Base-by-base conservation (phyloP, 2,113 vertebrate species). In the Aphyosemion australe region DNA sequence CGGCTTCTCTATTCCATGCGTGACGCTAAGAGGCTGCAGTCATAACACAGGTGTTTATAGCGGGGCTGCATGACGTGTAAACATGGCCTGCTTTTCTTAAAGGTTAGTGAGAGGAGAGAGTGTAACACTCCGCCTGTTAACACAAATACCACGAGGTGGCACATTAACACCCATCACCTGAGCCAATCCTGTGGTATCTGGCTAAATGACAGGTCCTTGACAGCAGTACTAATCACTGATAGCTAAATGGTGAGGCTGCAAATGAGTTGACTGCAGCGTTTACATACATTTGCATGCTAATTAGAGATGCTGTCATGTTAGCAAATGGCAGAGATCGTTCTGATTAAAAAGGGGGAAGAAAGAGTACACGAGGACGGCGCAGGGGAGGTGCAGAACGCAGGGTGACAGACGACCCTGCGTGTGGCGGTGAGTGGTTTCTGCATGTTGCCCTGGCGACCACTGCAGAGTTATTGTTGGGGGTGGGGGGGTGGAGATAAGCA, bases 201-300 rank as follows among this genome's bases (percentile, higher is more conserved):
- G 62, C 6, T 9, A 31, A 72, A 43, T 80, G 83, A 86, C 83
- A 76, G 82, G 52, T 68, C 42, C 66, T 71, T 69, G 80, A 84
- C 81, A 78, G 73, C 72, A 74, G 72, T 62, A 58, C 58, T 86
- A 84, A 87, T 87, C 74, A 73, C 74, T 63, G 69, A 84, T 78
- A 74, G 75, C 77, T 68, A 87, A 84, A 87, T 83, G 87, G 72
- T 72, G 74, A 76, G 76, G 80, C 51, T 80, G 80, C 78, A 79
- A 76, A 71, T 77, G 72, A 77, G 79, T 53, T 55, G 56, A 76
- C 34, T 72, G 80, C 50, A 72, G 65, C 32, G 87, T 92, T 90
- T 88, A 83, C 89, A 92, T 89, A 83, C 39, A 91, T 92, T 88
- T 90, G 79, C 85, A 91, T 91, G 68, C 49, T 89, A 86, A 90